A percentile compares a stretch with the other conserved stretches of the same genome.
phyloP scores from a whole-genome alignment of 2,888 invertebrate species.

The Lepidonotus clava region DNA sequence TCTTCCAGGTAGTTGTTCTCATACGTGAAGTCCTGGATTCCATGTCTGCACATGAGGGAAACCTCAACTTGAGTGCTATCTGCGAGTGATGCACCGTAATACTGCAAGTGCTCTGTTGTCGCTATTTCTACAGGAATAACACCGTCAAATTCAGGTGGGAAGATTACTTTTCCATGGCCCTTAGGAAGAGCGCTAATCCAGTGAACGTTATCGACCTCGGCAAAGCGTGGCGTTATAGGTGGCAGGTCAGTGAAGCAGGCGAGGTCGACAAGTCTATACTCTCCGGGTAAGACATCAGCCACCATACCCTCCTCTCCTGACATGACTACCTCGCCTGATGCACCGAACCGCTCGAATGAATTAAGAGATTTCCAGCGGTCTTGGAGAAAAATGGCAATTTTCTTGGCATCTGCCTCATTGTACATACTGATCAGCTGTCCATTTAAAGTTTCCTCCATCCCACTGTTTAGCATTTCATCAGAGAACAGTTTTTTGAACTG shows the following conservation, averaged over 20 bases:
- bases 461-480: too few species aligned
- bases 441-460: too few species aligned
- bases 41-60: conserved; percentile 50
- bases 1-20: conserved; percentile 28
- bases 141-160: conserved; percentile 31
- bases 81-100: conserved; percentile 49
- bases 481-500: conserved; percentile 59
- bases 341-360: conserved; percentile 38
- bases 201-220: not conserved
- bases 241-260: conserved; percentile 27
- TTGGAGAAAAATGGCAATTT: not conserved
- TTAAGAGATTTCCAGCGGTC: conserved; percentile 39
- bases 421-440: not conserved
- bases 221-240: conserved; percentile 3
- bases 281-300: conserved; percentile 43
- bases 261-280: conserved; percentile 46
- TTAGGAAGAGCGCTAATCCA: too few species aligned
- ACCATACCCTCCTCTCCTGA: not conserved
- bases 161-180: too few species aligned
- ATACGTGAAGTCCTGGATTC: conserved; percentile 56
- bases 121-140: conserved; percentile 43
- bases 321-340: conserved; percentile 47
- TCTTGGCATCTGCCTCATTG: not conserved
- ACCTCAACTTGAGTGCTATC: conserved; percentile 48
- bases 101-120: conserved; percentile 47